Evolutionary conservation across 2,113 vertebrate genomes (phyloP).

Genomic region (Triplophysa tibetana): DNA sequence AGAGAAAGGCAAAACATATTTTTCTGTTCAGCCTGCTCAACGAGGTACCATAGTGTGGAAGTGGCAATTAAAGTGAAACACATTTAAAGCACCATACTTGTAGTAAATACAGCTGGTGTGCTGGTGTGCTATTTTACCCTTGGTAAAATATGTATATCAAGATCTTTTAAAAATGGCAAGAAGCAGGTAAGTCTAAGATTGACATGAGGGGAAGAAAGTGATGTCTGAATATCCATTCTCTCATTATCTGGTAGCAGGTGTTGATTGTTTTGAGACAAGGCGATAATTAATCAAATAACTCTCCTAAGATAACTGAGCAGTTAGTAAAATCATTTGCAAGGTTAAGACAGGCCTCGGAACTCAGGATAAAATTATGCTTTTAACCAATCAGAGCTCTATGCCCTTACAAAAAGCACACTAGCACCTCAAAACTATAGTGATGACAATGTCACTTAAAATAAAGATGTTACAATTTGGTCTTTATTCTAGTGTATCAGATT

Average conservation of each 20-base stretch:
- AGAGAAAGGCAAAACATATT: not conserved
- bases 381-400: not conserved
- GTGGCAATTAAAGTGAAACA: constrained; percentile 1
- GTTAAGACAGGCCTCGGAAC: not conserved
- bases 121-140: too few relatives aligned
- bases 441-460: too few relatives aligned
- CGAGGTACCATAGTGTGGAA: constrained; percentile 6
- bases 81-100: not conserved
- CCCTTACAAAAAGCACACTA: not conserved
- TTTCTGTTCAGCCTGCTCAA: not conserved
- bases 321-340: not conserved
- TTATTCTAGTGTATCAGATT: not conserved
- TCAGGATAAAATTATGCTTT: not conserved
- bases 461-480: too few relatives aligned
- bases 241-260: constrained; percentile 16
- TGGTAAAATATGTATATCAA: not conserved
- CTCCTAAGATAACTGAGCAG: not conserved
- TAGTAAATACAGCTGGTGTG: not conserved
- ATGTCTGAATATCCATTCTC: not conserved
- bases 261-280: not conserved
- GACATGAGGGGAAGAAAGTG: not conserved
- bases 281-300: constrained; percentile 27
- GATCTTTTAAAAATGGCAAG: too few relatives aligned
- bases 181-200: not conserved
- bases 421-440: not conserved